Evolutionary conservation across 2,888 invertebrate species (phyloP).

Genomic region (Caenorhabditis doughertyi): DNA sequence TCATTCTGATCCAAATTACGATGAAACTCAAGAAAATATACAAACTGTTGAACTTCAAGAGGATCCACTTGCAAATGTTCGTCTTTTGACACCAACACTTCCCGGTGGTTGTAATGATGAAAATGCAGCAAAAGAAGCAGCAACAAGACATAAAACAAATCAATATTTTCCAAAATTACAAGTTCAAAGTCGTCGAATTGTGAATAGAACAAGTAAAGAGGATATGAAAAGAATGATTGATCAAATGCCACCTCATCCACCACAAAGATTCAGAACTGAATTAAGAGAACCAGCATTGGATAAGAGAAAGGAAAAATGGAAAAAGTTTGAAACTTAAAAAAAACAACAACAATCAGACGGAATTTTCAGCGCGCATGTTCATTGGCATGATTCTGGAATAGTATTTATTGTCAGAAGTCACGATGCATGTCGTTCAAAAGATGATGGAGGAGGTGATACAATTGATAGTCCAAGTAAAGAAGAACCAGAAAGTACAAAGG

Average conservation of each 20-base stretch:
- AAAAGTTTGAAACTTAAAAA: constrained; percentile 14
- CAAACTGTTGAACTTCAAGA: constrained; percentile 47
- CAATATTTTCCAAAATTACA: constrained; percentile 53
- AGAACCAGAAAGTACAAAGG: constrained; percentile 27
- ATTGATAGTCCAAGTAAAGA: constrained; percentile 40
- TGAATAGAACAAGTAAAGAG: constrained; percentile 25
- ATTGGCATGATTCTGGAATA: constrained; percentile 43
- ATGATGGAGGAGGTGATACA: constrained; percentile 46
- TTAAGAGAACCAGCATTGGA: constrained; percentile 39
- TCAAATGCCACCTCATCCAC: constrained; percentile 45
- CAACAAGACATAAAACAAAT: constrained; percentile 47
- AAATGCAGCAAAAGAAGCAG: constrained; percentile 63
- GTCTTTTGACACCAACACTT: constrained; percentile 52
- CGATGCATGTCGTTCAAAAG: constrained; percentile 55
- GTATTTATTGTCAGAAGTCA: constrained; percentile 41
- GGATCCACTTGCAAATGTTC: constrained; percentile 53
- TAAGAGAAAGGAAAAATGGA: constrained; percentile 46
- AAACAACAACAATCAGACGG: neutral
- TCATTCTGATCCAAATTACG: constrained; percentile 19
- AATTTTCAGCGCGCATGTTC: constrained; percentile 42
- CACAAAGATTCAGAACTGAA: constrained; percentile 28
- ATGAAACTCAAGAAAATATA: constrained; percentile 48
- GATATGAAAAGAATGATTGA: constrained; percentile 42
- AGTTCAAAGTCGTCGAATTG: constrained; percentile 46
- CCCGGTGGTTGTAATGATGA: constrained; percentile 58